A percentile compares a stretch with the other conserved stretches of the same genome.
These are phyloP conservation scores for Anoplius nigerrimus DNA, from an alignment of 2,888 invertebrate species.

Conservation along the genomic window DNA sequence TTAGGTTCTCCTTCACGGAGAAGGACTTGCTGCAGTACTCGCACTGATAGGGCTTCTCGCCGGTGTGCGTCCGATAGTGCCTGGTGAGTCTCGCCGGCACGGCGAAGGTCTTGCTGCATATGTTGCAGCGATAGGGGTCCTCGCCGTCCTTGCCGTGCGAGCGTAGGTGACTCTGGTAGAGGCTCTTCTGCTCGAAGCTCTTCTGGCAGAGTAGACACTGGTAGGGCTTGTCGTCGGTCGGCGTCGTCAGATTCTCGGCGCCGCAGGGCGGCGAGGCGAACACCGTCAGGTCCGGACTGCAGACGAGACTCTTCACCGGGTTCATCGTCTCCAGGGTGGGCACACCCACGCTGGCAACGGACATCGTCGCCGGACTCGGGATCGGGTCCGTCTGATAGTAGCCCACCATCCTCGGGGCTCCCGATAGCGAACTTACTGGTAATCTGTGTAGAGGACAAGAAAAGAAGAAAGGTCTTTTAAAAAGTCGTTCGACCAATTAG, in stretches of 20 bases:
- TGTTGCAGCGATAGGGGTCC: slow-evolving; percentile 92
- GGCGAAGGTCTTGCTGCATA: slow-evolving; percentile 93
- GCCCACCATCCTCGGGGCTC: slow-evolving; percentile 61
- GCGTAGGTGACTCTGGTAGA: slow-evolving; percentile 83
- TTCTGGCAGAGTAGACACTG: slow-evolving; percentile 85
- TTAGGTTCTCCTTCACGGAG: slow-evolving; percentile 93
- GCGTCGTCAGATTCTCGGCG: slow-evolving; percentile 21
- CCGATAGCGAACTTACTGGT: not conserved
- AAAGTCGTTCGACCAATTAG: no score
- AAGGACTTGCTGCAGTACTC: slow-evolving; percentile 95
- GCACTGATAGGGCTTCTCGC: slow-evolving; percentile 93
- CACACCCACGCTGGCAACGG: slow-evolving; percentile 37
- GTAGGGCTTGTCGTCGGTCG: slow-evolving; percentile 70
- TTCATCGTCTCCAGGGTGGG: slow-evolving; percentile 50
- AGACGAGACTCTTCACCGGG: slow-evolving; percentile 78
- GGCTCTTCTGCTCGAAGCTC: slow-evolving; percentile 85
- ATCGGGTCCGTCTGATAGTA: slow-evolving; percentile 59
- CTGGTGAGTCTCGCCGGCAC: slow-evolving; percentile 90
- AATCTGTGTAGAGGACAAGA: slow-evolving; percentile 16
- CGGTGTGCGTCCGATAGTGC: slow-evolving; percentile 93
- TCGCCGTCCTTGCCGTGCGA: slow-evolving; percentile 80
- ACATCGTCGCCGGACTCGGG: slow-evolving; percentile 46
- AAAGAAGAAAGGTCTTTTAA: not conserved
- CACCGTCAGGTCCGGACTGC: slow-evolving; percentile 79
- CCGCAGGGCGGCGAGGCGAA: slow-evolving; percentile 62